Evolutionary conservation across 2,797 vertebrate species (phyloP).

Genomic region (Muscicapa striata): DNA sequence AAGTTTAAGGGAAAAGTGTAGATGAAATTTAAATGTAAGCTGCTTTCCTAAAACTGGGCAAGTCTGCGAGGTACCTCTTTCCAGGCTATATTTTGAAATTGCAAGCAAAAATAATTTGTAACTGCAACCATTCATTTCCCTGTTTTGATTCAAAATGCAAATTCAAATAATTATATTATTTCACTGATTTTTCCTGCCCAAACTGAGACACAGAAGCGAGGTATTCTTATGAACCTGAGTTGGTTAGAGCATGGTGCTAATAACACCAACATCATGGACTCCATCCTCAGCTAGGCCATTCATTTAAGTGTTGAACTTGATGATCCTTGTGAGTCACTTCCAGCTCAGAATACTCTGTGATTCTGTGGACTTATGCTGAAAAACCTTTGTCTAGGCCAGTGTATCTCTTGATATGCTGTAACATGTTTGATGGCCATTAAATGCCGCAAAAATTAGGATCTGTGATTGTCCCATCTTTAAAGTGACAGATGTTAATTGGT

Average conservation of each 20-base stretch:
- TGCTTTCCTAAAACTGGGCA: neutral
- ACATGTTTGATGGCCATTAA: neutral
- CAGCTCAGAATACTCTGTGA: neutral
- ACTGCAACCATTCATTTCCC: neutral
- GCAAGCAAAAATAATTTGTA: neutral
- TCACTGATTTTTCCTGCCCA: neutral
- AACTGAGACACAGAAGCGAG: neutral
- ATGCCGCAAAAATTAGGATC: conserved; percentile 1
- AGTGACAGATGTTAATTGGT: neutral
- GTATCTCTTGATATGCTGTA: neutral
- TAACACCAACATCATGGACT: fast-evolving
- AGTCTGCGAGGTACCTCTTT: neutral
- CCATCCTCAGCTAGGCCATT: neutral
- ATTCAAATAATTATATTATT: neutral
- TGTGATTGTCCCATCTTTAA: neutral
- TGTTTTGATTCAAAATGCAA: neutral
- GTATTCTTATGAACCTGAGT: neutral
- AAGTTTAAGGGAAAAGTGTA: neutral
- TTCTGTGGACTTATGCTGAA: neutral
- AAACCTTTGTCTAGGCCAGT: neutral
- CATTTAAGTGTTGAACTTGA: neutral
- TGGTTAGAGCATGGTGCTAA: neutral
- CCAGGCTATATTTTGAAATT: neutral
- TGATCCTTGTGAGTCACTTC: neutral
- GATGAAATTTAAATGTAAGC: neutral